Percentiles rank a stretch among this genome's conserved stretches.
Conservation (phyloP, 2,797 vertebrate genomes). For the Nasua narica region DNA sequence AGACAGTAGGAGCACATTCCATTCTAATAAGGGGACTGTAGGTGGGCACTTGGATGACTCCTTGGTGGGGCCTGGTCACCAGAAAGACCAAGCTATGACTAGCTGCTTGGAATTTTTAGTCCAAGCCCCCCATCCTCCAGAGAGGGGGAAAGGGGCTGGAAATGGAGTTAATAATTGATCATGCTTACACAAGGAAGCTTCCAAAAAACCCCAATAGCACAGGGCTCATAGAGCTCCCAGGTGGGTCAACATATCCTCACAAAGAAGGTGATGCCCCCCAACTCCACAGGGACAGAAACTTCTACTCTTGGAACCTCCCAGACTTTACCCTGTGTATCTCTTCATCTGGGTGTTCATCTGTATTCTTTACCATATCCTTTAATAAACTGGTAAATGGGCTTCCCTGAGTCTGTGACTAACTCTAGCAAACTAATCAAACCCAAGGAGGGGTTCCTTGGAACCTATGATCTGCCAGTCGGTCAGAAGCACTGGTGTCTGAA, state of each 20-base stretch:
- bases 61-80: background rate
- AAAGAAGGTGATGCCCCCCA: background rate
- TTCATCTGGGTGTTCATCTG: background rate
- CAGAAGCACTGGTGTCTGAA: background rate
- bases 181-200: background rate
- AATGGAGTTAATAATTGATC: background rate
- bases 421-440: background rate
- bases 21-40: background rate
- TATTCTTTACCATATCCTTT: background rate
- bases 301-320: background rate
- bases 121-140: background rate
- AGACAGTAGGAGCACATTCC: background rate
- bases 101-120: background rate
- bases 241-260: background rate
- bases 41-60: background rate
- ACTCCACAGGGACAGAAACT: background rate
- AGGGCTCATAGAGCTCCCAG: background rate
- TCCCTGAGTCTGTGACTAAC: background rate
- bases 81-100: background rate
- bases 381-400: background rate
- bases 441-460: background rate
- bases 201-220: background rate
- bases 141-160: background rate
- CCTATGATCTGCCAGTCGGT: too few species aligned
- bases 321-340: background rate